These are phyloP conservation scores for Colius striatus DNA, from an alignment of 2,113 vertebrate genomes.

Conservation along the genomic window DNA sequence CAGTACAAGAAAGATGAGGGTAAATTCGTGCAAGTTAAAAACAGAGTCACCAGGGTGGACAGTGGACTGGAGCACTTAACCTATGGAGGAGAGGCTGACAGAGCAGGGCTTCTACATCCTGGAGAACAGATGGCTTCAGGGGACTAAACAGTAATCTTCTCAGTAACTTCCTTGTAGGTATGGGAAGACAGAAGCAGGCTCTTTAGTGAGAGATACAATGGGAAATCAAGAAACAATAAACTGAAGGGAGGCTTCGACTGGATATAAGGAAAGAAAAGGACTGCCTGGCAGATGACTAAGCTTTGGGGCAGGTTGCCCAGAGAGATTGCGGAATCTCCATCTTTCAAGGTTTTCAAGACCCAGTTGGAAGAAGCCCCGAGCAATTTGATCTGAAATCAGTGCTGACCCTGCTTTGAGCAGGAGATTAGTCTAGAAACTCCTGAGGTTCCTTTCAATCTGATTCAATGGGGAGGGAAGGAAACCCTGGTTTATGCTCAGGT, in stretches of 20 bases:
- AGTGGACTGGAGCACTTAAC: neutral
- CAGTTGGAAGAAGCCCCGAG: neutral
- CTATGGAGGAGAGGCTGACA: neutral
- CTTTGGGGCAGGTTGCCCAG: neutral
- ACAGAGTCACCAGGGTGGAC: neutral
- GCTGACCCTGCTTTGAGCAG: neutral
- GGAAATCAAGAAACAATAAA: neutral
- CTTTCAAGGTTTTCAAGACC: neutral
- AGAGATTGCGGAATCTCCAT: neutral
- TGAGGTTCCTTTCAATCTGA: neutral
- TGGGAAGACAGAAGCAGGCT: neutral
- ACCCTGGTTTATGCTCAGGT: neutral
- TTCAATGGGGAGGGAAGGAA: neutral
- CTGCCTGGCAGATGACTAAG: neutral
- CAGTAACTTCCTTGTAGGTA: neutral
- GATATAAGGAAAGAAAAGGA: neutral
- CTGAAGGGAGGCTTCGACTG: neutral
- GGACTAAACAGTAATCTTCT: neutral
- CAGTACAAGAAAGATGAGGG: neutral
- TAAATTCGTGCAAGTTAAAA: neutral
- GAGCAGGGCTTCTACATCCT: neutral
- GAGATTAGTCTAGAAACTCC: neutral
- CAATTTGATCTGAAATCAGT: neutral
- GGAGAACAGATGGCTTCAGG: neutral
- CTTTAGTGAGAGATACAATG: neutral